Evolutionary conservation across 64 coral and sea anemone genomes (phyloP).

Genomic region (Stichodactyla mertensii): DNA sequence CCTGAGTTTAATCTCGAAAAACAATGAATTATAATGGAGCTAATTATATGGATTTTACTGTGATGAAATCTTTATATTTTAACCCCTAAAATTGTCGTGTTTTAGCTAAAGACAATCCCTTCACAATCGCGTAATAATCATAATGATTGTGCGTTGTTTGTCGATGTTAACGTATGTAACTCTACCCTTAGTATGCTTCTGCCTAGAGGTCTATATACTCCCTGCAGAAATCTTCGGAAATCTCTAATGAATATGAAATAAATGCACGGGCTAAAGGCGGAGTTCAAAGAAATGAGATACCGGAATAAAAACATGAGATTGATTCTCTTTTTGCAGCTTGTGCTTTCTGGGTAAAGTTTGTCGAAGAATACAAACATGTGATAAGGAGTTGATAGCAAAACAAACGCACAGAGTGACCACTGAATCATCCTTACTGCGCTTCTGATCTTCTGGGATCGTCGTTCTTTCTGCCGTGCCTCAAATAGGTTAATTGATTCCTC

Average conservation of each 20-base stretch:
- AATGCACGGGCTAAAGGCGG: background rate
- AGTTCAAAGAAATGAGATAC: constrained; percentile 10
- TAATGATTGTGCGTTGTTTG: background rate
- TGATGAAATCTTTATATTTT: too few species aligned
- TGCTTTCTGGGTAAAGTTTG: constrained; percentile 7
- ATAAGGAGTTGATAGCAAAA: constrained; percentile 17
- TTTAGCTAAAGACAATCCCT: background rate
- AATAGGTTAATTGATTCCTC: background rate
- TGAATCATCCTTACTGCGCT: constrained; percentile 19
- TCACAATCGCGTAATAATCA: background rate
- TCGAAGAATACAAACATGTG: constrained; percentile 19
- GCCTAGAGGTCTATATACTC: background rate
- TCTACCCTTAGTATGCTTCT: background rate
- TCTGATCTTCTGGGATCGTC: background rate
- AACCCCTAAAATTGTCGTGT: too few species aligned
- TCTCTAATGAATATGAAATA: constrained; percentile 18
- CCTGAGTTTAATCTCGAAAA: too few species aligned
- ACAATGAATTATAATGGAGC: too few species aligned
- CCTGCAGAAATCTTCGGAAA: background rate
- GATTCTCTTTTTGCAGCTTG: background rate
- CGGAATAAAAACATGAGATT: constrained; percentile 7
- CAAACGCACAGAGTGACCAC: constrained; percentile 10
- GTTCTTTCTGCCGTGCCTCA: background rate
- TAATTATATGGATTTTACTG: too few species aligned
- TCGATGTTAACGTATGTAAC: background rate